These are phyloP conservation scores for Brachylomia viminalis DNA, from an alignment of 2,888 invertebrate species.

Conservation along the genomic window DNA sequence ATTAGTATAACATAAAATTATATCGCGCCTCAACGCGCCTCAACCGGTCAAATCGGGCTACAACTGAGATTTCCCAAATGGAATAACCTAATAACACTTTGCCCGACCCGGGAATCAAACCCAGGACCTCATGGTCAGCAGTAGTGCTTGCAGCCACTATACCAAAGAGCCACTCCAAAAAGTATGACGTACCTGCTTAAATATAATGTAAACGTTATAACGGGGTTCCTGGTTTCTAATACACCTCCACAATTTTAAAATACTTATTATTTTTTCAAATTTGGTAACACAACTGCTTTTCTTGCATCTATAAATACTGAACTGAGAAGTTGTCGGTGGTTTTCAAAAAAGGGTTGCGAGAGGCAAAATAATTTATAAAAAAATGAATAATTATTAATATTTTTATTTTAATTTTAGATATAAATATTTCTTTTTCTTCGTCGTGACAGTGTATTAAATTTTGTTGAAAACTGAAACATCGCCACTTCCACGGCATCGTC, in stretches of 20 bases:
- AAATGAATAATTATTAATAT: not conserved
- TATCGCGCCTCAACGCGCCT: not conserved
- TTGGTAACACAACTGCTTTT: not conserved
- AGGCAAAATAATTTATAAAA: not conserved
- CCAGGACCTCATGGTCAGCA: not conserved
- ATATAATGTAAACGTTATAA: not conserved
- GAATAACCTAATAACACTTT: not conserved
- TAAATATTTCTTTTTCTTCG: no score
- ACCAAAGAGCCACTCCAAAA: not conserved
- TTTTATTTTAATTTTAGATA: not conserved
- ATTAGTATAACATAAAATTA: not conserved
- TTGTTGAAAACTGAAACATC: not conserved
- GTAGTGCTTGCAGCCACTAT: not conserved
- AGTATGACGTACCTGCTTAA: not conserved
- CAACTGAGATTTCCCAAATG: not conserved
- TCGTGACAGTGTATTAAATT: not conserved
- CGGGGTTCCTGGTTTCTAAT: not conserved
- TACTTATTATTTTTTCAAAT: not conserved
- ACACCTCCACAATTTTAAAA: not conserved
- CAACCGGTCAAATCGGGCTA: not conserved
- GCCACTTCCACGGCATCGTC: not conserved
- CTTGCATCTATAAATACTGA: not conserved
- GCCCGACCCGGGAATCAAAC: no score
- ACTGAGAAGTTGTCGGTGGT: not conserved
- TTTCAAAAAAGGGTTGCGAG: not conserved